Base-by-base conservation (phyloP, 2,888 invertebrate genomes). In the Holacanthella duospinosa region DNA sequence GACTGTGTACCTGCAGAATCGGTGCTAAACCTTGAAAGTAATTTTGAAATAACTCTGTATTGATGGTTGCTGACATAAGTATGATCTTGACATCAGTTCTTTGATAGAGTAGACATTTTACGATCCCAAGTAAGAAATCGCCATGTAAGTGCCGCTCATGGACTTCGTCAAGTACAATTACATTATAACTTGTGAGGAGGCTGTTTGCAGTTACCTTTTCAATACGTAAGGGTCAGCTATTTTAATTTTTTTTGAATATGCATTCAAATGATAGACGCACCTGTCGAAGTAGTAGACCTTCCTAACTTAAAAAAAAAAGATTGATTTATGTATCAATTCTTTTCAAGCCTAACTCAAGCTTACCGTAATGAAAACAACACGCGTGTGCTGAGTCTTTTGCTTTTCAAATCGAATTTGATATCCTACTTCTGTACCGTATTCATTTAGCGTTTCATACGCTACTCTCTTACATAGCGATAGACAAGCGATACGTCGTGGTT, bases 11-110 rank as follows among this genome's bases (percentile, higher is more conserved):
- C 81, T 92, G 86, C 72, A 94, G 84, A 59, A 93, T 84, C 64
- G 85, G 85, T 54, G 91, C 90, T 54, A 85, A 82, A 75, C 92
- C 88, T 2, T 84, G 82, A 74, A 99, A 99, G 77, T 94, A 99
- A 70, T 85, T 82, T 67, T 86, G 84, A 77, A 97, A 99, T n/a
- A 99, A 80, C 70, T 93, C 84, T 28, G 97, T 87, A 79, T 99
- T 99, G 63, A 99, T 97, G 0, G 99, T 99, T 19, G 99, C 99
- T 0, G 96, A 96, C 99, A 99, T 99, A 0, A 99, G 84, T 53
- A 96, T 86, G 19, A 95, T 78, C 78, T 95, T 96, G 26, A 97
- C 81, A 74, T 93, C 85, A 25, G 72, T 75, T 58, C 90, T 81
- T 74, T 88, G 88, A 73, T 87, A 84, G 56, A 94, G 81, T 9